Percentiles rank a stretch among this genome's conserved stretches.
These are phyloP conservation scores for Pygmarrhopalites habei DNA, from an alignment of 1,140 invertebrate species.

Conservation along the genomic window DNA sequence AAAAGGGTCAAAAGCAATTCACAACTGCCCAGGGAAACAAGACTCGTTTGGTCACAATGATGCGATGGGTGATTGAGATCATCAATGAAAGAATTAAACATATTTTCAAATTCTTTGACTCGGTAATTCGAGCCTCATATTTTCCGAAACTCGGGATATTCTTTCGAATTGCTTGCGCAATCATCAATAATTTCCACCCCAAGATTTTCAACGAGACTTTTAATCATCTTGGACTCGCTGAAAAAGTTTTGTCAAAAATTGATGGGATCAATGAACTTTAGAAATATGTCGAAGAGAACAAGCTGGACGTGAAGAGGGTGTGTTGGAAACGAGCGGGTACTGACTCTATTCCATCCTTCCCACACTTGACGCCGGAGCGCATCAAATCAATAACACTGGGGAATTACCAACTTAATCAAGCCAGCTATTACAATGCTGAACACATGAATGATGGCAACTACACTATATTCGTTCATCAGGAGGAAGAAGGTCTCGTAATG, in stretches of 20 bases:
- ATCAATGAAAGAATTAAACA: constrained; percentile 19
- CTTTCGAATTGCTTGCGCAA: constrained; percentile 6
- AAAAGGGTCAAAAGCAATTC: constrained; percentile 12
- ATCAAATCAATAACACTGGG: constrained; percentile 7
- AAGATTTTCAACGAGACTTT: neutral
- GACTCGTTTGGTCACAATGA: constrained; percentile 7
- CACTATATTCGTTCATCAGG: neutral
- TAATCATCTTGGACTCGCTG: neutral
- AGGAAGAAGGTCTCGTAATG: neutral
- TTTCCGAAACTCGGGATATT: neutral
- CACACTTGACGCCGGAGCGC: neutral
- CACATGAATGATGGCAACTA: neutral
- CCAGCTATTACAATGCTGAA: neutral
- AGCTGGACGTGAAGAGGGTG: neutral
- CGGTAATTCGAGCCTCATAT: neutral
- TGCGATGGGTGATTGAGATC: constrained; percentile 19
- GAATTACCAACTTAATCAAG: constrained; percentile 1
- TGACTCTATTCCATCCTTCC: neutral
- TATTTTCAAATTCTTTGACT: no score
- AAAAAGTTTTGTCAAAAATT: neutral
- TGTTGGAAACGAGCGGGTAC: neutral
- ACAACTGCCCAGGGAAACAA: constrained; percentile 1
- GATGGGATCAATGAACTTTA: neutral
- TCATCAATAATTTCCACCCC: constrained; percentile 8
- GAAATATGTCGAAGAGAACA: neutral